Evolutionary conservation across 2,888 invertebrate genomes (phyloP).

Genomic region (Synanthedon formicaeformis): DNA sequence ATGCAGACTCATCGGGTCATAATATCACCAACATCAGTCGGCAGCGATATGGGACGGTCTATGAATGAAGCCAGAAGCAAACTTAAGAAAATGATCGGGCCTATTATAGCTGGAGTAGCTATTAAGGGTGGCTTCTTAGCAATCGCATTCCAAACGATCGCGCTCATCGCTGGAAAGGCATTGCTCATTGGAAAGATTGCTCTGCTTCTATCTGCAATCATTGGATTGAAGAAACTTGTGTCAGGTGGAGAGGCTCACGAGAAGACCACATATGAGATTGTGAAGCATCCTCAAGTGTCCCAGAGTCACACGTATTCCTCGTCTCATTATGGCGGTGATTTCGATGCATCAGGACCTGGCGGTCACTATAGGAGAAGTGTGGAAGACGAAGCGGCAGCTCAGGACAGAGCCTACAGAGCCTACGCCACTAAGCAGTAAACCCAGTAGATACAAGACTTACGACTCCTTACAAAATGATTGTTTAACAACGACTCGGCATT

Average conservation of each 20-base stretch:
- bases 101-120: constrained; percentile 76
- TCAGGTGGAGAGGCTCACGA: constrained; percentile 75
- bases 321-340: constrained; percentile 74
- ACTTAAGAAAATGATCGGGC: constrained; percentile 75
- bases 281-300: constrained; percentile 86
- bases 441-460: constrained; percentile 24
- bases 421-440: constrained; percentile 53
- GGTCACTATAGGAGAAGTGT: constrained; percentile 73
- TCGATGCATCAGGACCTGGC: constrained; percentile 68
- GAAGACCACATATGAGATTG: constrained; percentile 87
- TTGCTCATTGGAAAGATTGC: constrained; percentile 87
- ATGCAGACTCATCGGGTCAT: constrained; percentile 72
- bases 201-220: constrained; percentile 80
- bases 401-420: constrained; percentile 74
- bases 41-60: constrained; percentile 56
- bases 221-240: constrained; percentile 84
- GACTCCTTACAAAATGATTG: constrained; percentile 44
- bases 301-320: constrained; percentile 82
- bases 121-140: constrained; percentile 80
- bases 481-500: constrained; percentile 31
- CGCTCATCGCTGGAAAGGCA: constrained; percentile 83
- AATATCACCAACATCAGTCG: constrained; percentile 53
- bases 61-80: constrained; percentile 70
- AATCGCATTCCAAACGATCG: constrained; percentile 80
- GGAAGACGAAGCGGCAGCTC: constrained; percentile 72